These are phyloP conservation scores for Leptonema lineaticorne DNA, from an alignment of 1,140 invertebrate genomes.

Conservation along the genomic window DNA sequence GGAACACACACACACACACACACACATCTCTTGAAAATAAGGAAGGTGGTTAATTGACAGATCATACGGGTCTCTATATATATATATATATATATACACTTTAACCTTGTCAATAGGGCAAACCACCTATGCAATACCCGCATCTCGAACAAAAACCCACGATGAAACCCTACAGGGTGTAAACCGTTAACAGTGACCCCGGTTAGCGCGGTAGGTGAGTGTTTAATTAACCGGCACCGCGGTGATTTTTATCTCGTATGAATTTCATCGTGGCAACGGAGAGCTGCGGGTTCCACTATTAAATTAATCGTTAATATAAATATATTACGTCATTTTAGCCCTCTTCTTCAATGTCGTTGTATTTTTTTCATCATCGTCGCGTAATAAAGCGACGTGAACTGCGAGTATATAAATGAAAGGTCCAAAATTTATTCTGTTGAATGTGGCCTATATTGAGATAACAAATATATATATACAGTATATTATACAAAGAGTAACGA, in stretches of 20 bases:
- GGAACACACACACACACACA: constrained; percentile 20
- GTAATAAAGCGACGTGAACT: too few species aligned
- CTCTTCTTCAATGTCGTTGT: too few species aligned
- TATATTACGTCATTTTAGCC: too few species aligned
- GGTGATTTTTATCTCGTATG: constrained; percentile 34
- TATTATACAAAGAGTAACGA: too few species aligned
- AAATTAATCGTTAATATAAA: too few species aligned
- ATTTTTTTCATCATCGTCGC: too few species aligned
- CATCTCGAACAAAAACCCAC: constrained; percentile 21
- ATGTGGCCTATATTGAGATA: too few species aligned
- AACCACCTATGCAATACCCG: constrained; percentile 40
- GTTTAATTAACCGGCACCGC: constrained; percentile 19
- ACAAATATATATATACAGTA: too few species aligned
- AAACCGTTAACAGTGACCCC: constrained; percentile 14
- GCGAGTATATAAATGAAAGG: too few species aligned
- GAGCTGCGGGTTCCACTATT: constrained; percentile 25
- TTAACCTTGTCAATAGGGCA: constrained; percentile 36
- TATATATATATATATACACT: not conserved
- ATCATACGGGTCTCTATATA: constrained; percentile 31
- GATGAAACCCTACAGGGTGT: not conserved
- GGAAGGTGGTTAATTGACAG: constrained; percentile 39
- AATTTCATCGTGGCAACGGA: constrained; percentile 5
- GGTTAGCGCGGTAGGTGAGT: constrained; percentile 16
- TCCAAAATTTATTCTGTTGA: too few species aligned
- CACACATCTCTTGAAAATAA: constrained; percentile 21